Evolutionary conservation across 2,888 invertebrate species (phyloP), one percentile per base, ranked within the genome.

Genomic region (Clitarchus hookeri): DNA sequence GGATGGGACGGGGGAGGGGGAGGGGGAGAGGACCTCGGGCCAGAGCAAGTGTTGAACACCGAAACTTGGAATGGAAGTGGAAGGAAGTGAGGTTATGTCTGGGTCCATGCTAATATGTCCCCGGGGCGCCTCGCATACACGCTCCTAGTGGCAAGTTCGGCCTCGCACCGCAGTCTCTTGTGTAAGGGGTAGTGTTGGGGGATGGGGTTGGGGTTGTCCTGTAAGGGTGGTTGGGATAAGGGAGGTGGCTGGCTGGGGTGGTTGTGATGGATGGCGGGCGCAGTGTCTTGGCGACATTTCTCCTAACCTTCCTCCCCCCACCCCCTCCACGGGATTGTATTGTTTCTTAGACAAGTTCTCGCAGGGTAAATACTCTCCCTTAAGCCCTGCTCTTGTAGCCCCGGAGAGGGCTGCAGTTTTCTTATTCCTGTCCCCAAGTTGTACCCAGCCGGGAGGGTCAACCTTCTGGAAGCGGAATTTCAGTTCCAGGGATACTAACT

Each of bases 41-140:
- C 44, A 27, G 44, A 82, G 82, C 82, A 82, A 82, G 82, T 82
- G 82, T 82, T 82, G 36, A 82, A 82, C 82, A 82, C 82, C 27
- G 82, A 82, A 82, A 82, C 82, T 82, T 82, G 82, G 82, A 82
- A 65, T 27, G 82, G 44, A 82, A 82, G 44, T 82, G 82, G 82
- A 44, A 82, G 82, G 82, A 82, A 82, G 82, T 82, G 82, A 82
- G 82, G 82, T 82, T 82, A 82, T 82, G 82, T 82, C 65, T 65
- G 16, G 82, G 82, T 44, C 82, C 82, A 23, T 82, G 82, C 27
- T 82, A 82, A 82, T 82, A 82, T 82, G 82, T 36, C 82, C 27
- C 82, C 27, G 82, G 82, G 82, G 82, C 82, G 82, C n/a, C 44
- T 82, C 82, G 23, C 82, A 82, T 82, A 82, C 44, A 82, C 82